Evolutionary conservation across 2,888 invertebrate species (phyloP), one percentile per base, ranked within the genome.

Genomic region (Zaprionus bogoriensis): DNA sequence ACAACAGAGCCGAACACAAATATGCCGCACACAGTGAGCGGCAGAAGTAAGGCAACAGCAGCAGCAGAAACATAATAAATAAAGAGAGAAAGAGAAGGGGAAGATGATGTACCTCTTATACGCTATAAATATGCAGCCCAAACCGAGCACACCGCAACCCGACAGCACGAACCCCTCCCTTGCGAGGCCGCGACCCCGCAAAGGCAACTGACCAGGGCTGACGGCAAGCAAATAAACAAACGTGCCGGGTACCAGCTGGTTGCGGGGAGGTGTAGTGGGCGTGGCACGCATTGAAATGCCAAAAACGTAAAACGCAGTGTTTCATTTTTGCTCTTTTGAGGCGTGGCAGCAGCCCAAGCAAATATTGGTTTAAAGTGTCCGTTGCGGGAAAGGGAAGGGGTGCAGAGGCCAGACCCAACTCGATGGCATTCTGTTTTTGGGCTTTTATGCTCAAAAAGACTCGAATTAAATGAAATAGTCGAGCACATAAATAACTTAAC

Each of bases 261-360:
- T n/a, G 9, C 22, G 51, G 12, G 9, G n/a, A n/a, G 30, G 12
- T 17, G 9, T 12, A 6, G 20, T 36, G 46, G 60, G 76, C 53
- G 75, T 65, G 65, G 42, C 52, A 66, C 47, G 57, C 81, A 85
- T 82, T 82, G 71, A 76, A 82, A 82, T 87, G 82, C 82, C 85
- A 82, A 76, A 85, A 78, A 73, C 83, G 85, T 87, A 67, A 65
- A 75, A 50, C 44, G 58, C 74, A 71, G 61, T 61, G 70, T 79
- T 75, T 66, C 67, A 75, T 62, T 70, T 75, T 65, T 73, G 63
- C 63, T 74, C 69, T 68, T 77, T 73, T 69, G 66, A 63, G 66
- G 66, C 62, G 58, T 75, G 74, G 57, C 39, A 72, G 54, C 60
- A 72, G 54, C 60, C 71, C 51, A 48, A 51, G 44, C 59, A 75